A percentile compares a stretch with the other conserved stretches of the same genome.
These are phyloP conservation scores for Epirrhoe alternata DNA, from an alignment of 2,888 invertebrate genomes.

Conservation along the genomic window DNA sequence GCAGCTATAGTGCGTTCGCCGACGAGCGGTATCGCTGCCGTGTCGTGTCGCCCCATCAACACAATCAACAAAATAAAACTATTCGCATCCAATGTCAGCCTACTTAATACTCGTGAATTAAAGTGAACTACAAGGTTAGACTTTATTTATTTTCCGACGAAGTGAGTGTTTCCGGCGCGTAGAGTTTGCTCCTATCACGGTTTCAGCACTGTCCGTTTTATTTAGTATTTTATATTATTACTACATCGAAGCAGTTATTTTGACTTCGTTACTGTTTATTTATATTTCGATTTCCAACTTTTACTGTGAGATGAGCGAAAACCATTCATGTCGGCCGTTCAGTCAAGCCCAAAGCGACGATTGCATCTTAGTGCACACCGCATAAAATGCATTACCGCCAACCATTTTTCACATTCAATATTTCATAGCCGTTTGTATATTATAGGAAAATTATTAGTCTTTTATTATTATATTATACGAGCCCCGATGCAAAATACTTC, in stretches of 20 bases:
- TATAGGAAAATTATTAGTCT: too few relatives aligned
- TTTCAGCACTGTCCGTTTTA: conserved; percentile 49
- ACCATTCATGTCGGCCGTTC: not conserved
- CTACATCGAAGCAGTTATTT: conserved; percentile 68
- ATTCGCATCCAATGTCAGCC: conserved; percentile 51
- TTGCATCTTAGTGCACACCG: too few relatives aligned
- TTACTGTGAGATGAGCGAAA: not conserved
- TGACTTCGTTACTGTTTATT: conserved; percentile 25
- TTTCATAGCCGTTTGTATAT: too few relatives aligned
- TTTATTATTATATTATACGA: not conserved
- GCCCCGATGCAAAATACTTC: too few relatives aligned
- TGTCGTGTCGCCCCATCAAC: conserved; percentile 29
- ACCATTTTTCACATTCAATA: conserved; percentile 18
- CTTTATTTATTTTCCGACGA: conserved; percentile 37
- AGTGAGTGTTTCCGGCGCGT: conserved; percentile 29
- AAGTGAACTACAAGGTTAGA: conserved; percentile 52
- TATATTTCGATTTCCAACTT: conserved; percentile 48
- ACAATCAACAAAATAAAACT: conserved; percentile 45
- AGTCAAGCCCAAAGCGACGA: not conserved
- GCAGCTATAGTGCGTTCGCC: conserved; percentile 29
- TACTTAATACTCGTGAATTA: conserved; percentile 50
- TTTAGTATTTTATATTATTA: conserved; percentile 73
- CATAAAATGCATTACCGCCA: conserved; percentile 23
- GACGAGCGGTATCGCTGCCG: conserved; percentile 30
- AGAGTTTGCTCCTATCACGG: conserved; percentile 41